These are phyloP conservation scores for Platysteira castanea DNA, from an alignment of 2,113 vertebrate species.

Conservation along the genomic window DNA sequence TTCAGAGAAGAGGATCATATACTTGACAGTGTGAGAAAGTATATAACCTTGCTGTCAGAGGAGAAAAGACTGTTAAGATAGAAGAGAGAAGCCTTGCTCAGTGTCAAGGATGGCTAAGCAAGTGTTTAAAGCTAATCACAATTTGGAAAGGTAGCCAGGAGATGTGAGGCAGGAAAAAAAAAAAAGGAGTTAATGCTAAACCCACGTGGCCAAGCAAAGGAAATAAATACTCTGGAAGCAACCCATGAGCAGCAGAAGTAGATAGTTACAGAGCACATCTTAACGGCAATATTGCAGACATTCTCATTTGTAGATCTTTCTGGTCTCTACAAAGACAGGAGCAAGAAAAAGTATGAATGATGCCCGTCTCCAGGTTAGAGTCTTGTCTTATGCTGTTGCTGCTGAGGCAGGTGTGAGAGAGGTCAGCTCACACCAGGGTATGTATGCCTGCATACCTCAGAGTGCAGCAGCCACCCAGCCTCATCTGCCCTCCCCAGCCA, in stretches of 20 bases:
- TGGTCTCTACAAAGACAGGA: background rate
- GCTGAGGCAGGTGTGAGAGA: background rate
- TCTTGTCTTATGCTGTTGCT: background rate
- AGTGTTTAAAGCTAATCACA: background rate
- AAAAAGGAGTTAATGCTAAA: background rate
- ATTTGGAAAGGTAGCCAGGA: background rate
- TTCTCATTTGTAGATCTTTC: background rate
- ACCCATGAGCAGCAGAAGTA: background rate
- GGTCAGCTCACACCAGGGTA: background rate
- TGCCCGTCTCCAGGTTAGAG: background rate
- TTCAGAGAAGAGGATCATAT: background rate
- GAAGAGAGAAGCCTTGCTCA: background rate
- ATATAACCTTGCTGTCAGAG: background rate
- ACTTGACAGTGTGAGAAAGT: background rate
- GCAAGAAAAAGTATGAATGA: fast-evolving
- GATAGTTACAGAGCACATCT: background rate
- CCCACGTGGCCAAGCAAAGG: background rate
- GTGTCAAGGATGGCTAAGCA: background rate
- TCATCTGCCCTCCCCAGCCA: background rate
- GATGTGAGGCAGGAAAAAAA: background rate
- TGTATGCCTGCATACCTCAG: fast-evolving
- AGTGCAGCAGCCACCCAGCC: background rate
- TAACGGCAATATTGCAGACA: background rate
- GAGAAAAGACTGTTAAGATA: background rate
- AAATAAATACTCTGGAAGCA: background rate